Evolutionary conservation across 2,888 invertebrate species (phyloP).

Genomic region (Leptinotarsa tumamoca): DNA sequence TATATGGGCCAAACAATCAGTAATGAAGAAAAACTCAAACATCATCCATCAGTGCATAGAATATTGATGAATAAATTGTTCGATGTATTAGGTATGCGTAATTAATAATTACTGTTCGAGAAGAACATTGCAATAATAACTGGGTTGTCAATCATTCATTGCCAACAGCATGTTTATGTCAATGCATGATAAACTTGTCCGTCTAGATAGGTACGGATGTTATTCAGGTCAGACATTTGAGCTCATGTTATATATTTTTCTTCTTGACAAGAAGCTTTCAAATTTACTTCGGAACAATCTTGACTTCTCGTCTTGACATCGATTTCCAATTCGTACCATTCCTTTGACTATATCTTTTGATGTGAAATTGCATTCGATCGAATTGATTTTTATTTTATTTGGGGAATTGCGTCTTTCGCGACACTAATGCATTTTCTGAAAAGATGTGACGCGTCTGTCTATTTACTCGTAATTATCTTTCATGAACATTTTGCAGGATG

Average conservation of each 20-base stretch:
- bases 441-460: neutral
- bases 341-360: neutral
- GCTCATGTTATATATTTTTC: neutral
- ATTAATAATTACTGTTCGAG: neutral
- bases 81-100: neutral
- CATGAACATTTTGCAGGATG: too few relatives aligned
- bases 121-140: too few relatives aligned
- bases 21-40: too few relatives aligned
- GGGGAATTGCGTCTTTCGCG: neutral
- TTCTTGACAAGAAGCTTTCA: neutral
- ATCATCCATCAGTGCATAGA: too few relatives aligned
- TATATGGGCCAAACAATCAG: too few relatives aligned
- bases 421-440: neutral
- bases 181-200: neutral
- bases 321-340: neutral
- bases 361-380: neutral
- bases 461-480: too few relatives aligned
- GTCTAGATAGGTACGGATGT: neutral
- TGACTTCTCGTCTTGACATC: neutral
- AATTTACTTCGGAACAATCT: neutral
- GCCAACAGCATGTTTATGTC: constrained; percentile 1
- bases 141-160: neutral
- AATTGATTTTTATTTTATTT: neutral
- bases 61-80: too few relatives aligned
- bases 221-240: neutral